phyloP scores from a whole-genome alignment of 1,140 invertebrate genomes.

The Bombus waltoni region DNA sequence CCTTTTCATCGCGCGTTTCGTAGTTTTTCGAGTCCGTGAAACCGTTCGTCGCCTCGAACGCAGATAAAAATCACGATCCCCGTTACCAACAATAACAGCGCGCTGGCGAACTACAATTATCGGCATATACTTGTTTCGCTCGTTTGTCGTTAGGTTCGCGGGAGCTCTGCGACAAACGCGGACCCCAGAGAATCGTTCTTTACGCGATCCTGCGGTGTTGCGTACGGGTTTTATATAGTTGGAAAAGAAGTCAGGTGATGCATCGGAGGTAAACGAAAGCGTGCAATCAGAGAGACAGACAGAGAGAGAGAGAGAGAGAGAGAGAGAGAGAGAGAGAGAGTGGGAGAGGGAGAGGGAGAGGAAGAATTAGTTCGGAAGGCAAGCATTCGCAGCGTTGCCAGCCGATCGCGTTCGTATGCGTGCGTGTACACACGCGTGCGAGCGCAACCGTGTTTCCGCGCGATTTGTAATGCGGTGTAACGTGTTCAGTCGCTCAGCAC shows the following conservation, averaged over 20 bases:
- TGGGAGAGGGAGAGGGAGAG: not conserved
- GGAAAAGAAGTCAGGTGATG: slow-evolving; percentile 13
- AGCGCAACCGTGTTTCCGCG: slow-evolving; percentile 63
- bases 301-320: not conserved
- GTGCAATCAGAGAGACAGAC: not conserved
- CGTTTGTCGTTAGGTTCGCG: not conserved
- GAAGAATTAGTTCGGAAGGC: slow-evolving; percentile 3
- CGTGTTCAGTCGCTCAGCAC: slow-evolving; percentile 66
- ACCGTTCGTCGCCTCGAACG: not conserved
- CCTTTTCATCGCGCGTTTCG: not conserved
- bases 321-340: not conserved
- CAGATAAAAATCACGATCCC: slow-evolving; percentile 1
- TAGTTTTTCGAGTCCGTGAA: not conserved
- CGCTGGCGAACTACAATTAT: not conserved
- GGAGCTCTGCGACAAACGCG: slow-evolving; percentile 3
- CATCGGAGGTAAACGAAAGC: not conserved
- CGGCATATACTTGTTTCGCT: not conserved
- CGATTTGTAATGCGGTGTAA: slow-evolving; percentile 73
- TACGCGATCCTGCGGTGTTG: not conserved
- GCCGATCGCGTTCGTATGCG: not conserved
- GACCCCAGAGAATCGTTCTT: not conserved
- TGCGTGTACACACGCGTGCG: slow-evolving; percentile 37
- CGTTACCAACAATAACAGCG: slow-evolving; percentile 5
- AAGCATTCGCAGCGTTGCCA: slow-evolving; percentile 34
- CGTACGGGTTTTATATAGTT: slow-evolving; percentile 5